Evolutionary conservation across 2,888 invertebrate species (phyloP).

Genomic region (Athalia cordata): DNA sequence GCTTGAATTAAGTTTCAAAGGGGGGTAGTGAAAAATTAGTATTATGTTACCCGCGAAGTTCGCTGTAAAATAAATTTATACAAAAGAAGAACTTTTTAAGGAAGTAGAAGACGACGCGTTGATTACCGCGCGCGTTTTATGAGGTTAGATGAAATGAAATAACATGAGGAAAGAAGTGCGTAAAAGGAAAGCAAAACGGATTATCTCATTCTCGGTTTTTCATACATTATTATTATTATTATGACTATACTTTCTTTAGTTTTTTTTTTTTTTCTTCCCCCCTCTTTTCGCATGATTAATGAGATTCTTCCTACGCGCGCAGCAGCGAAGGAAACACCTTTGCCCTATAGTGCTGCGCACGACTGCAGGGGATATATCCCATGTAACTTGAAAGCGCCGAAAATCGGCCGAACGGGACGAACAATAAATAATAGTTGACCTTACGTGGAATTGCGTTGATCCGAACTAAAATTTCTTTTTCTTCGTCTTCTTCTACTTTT

Average conservation of each 20-base stretch:
- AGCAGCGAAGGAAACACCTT: background rate
- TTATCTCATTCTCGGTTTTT: background rate
- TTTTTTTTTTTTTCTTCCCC: background rate
- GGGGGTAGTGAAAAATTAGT: slow-evolving; percentile 20
- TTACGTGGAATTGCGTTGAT: slow-evolving; percentile 16
- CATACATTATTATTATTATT: too few species aligned
- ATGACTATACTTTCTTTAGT: too few species aligned
- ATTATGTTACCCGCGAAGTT: slow-evolving; percentile 1
- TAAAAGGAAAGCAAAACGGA: background rate
- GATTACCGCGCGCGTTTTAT: slow-evolving; percentile 6
- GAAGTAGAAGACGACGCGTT: background rate
- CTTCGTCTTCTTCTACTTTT: background rate
- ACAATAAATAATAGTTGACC: slow-evolving; percentile 17
- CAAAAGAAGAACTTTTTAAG: slow-evolving; percentile 17
- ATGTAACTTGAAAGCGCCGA: background rate
- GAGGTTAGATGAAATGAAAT: slow-evolving; percentile 25
- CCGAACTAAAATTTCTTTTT: slow-evolving; percentile 11
- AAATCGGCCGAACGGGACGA: background rate
- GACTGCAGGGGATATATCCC: background rate
- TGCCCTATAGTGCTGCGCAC: background rate
- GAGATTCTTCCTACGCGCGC: background rate
- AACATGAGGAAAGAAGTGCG: background rate
- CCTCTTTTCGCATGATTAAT: slow-evolving; percentile 18
- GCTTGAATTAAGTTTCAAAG: background rate
- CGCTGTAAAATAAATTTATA: slow-evolving; percentile 20